phyloP scores from a whole-genome alignment of 1,140 invertebrate genomes.

The Solenopsis fugax region DNA sequence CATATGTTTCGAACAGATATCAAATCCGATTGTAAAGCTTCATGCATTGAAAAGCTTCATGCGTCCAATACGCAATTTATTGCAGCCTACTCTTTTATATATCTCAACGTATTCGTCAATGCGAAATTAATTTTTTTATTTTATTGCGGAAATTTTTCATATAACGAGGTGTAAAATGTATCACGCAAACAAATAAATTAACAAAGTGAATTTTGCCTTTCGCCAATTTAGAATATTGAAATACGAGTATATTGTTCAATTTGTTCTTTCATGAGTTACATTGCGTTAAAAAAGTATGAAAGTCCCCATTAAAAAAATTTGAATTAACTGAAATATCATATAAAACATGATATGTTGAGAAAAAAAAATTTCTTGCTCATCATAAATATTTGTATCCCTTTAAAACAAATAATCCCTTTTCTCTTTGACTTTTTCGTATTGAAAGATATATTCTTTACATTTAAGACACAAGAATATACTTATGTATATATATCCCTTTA shows the following conservation, averaged over 20 bases:
- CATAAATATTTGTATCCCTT: too few species aligned
- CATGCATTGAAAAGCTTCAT: neutral
- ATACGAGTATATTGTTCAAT: neutral
- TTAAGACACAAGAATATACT: too few species aligned
- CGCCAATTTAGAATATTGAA: neutral
- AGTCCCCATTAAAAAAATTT: too few species aligned
- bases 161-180: neutral
- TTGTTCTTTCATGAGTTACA: too few species aligned
- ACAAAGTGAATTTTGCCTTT: conserved; percentile 12
- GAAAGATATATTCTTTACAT: too few species aligned
- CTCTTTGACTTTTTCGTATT: too few species aligned
- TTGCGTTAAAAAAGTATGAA: too few species aligned
- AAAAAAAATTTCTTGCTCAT: too few species aligned
- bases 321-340: too few species aligned
- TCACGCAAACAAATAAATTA: neutral
- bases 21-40: conserved; percentile 11
- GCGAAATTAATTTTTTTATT: conserved; percentile 20
- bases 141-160: neutral
- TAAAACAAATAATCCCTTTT: too few species aligned
- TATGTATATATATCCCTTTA: too few species aligned
- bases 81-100: neutral
- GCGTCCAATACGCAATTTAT: neutral
- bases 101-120: neutral
- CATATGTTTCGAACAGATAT: neutral
- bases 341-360: too few species aligned